Evolutionary conservation across 2,888 invertebrate species (phyloP).

Genomic region (Apodemia hepburni): DNA sequence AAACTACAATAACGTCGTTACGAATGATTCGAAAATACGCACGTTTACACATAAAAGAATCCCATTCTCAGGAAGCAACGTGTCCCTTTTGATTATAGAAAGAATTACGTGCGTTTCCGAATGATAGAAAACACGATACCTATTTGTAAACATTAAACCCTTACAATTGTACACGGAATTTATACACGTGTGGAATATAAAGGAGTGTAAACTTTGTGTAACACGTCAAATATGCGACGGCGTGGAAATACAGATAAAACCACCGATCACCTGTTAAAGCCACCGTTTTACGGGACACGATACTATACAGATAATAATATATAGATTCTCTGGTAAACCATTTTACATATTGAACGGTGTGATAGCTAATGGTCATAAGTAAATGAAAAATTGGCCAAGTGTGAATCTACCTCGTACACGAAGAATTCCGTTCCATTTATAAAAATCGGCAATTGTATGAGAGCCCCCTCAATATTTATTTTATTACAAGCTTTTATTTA

Average conservation of each 20-base stretch:
- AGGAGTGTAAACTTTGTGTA: not conserved
- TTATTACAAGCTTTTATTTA: no score
- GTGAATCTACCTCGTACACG: no score
- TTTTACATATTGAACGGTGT: no score
- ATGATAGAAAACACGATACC: slow-evolving; percentile 5
- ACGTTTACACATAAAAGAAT: not conserved
- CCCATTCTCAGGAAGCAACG: not conserved
- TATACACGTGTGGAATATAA: slow-evolving; percentile 5
- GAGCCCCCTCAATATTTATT: no score
- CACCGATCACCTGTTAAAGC: slow-evolving; percentile 7
- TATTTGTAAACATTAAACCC: slow-evolving; percentile 5
- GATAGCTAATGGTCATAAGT: no score
- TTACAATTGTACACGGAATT: slow-evolving; percentile 5
- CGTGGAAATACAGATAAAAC: slow-evolving; percentile 9
- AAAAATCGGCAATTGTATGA: no score
- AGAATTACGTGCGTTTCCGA: slow-evolving; percentile 6
- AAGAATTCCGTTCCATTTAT: no score
- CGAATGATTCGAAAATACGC: not conserved
- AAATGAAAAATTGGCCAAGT: no score
- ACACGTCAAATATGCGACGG: slow-evolving; percentile 1
- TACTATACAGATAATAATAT: not conserved
- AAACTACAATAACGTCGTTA: not conserved
- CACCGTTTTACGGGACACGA: not conserved
- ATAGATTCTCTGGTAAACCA: no score
- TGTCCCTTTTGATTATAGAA: not conserved